These are phyloP conservation scores for Rhodeus uyekii DNA, from an alignment of 2,797 vertebrate species.

Conservation along the genomic window DNA sequence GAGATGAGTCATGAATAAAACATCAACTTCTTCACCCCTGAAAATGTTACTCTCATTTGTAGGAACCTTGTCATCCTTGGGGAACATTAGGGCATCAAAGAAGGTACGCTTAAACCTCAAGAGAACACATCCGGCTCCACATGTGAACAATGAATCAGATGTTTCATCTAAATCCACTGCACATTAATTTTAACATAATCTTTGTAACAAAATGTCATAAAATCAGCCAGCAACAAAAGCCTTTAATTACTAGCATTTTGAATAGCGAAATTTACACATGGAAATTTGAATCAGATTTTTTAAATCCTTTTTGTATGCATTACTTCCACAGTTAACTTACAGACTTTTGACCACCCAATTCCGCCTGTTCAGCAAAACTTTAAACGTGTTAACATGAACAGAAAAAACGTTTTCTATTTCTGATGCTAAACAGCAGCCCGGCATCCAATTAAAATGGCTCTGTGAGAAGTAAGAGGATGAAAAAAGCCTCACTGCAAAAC, in stretches of 20 bases:
- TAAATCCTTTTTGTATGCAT: background rate
- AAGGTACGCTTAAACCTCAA: background rate
- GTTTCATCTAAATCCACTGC: background rate
- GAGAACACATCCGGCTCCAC: background rate
- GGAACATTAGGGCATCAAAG: background rate
- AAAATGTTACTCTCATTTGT: slow-evolving; percentile 43
- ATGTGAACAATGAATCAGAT: background rate
- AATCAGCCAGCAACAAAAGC: background rate
- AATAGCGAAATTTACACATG: background rate
- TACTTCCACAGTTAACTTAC: background rate
- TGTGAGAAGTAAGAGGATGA: background rate
- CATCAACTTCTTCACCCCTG: slow-evolving; percentile 25
- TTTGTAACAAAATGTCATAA: background rate
- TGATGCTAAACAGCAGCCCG: slow-evolving; percentile 1
- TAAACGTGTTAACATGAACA: background rate
- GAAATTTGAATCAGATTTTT: background rate
- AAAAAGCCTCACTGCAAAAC: background rate
- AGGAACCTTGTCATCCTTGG: slow-evolving; percentile 2
- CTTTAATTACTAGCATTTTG: background rate
- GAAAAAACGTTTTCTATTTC: background rate
- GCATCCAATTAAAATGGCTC: background rate
- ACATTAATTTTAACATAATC: background rate
- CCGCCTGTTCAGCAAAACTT: background rate
- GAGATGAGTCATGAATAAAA: slow-evolving; percentile 47
- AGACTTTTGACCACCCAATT: background rate